Base-by-base conservation (phyloP, 2,113 vertebrate genomes). In the Brachyistius frenatus region DNA sequence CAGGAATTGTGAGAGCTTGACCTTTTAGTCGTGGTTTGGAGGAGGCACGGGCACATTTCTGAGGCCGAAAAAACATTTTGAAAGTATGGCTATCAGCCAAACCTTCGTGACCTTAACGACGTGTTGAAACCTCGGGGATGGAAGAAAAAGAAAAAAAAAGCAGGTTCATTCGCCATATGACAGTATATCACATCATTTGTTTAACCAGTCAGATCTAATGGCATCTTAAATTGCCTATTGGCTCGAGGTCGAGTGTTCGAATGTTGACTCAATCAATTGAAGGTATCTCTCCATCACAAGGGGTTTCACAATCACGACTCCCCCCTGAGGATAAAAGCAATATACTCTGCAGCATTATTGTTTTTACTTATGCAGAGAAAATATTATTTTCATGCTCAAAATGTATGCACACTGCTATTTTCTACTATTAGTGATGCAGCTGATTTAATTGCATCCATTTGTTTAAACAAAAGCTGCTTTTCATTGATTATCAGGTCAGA, bases 1-100 rank as follows among this genome's bases (percentile, higher is more conserved):
- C 90, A 89, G 94, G 94, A 91, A 87, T 73, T 80, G 56, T 56
- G 85, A 82, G 88, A 85, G 91, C 78, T 81, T 91, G 91, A 92
- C 90, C 91, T 93, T 92, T 91, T 41, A 30, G 76, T 35, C 49
- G 67, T 49, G 78, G 68, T 80, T 77, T 80, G 76, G 84, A 84
- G 67, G 63, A 81, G 66, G 66, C 53, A 63, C 7, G 0, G 61
- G 67, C 7, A 70, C 53, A 33, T 56, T 49, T 84, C 74, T 60
- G 11, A 77, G 80, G 80, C 70, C 63, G 68, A 63, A 83, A 71
- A 8, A 53, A 61, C 39, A 0, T 68, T 80, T 72, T 62, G n/a
- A 76, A 73, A 77, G 53, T 32, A 78, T 75, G 74, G 70, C 76
- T 85, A 70, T 60, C 69, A 23, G 41, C 78, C 54, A 23, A 44